phyloP scores from a whole-genome alignment of 2,888 invertebrate species.

The Cistogaster globosa region DNA sequence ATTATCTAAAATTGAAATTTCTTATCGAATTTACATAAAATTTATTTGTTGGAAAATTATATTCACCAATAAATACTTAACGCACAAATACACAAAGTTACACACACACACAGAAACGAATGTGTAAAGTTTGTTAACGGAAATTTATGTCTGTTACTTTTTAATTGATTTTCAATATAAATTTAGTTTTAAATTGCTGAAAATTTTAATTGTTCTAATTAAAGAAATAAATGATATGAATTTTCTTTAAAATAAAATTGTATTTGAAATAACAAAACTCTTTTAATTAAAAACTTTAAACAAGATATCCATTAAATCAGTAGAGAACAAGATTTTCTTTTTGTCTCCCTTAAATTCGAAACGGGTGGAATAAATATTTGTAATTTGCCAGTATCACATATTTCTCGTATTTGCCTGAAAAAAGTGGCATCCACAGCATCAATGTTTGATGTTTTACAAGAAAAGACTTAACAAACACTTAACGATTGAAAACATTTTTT shows the following conservation, averaged over 20 bases:
- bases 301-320: no score
- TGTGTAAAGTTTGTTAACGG: conserved; percentile 66
- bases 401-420: no score
- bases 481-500: no score
- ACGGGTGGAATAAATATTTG: no score
- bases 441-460: no score
- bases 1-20: conserved; percentile 72
- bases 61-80: conserved; percentile 55
- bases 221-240: conserved; percentile 9
- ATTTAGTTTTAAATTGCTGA: conserved; percentile 56
- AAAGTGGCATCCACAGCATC: no score
- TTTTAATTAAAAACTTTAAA: background rate
- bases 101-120: no score
- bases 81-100: background rate
- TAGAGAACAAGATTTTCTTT: no score
- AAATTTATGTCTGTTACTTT: conserved; percentile 77
- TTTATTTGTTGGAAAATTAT: conserved; percentile 59
- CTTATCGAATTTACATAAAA: conserved; percentile 70
- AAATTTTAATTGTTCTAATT: conserved; percentile 32
- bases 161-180: conserved; percentile 68
- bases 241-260: conserved; percentile 27
- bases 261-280: background rate
- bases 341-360: no score
- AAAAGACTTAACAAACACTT: no score
- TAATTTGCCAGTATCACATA: no score